These are phyloP conservation scores for Herpetotheres cachinnans DNA, from an alignment of 2,113 vertebrate species.

Conservation along the genomic window DNA sequence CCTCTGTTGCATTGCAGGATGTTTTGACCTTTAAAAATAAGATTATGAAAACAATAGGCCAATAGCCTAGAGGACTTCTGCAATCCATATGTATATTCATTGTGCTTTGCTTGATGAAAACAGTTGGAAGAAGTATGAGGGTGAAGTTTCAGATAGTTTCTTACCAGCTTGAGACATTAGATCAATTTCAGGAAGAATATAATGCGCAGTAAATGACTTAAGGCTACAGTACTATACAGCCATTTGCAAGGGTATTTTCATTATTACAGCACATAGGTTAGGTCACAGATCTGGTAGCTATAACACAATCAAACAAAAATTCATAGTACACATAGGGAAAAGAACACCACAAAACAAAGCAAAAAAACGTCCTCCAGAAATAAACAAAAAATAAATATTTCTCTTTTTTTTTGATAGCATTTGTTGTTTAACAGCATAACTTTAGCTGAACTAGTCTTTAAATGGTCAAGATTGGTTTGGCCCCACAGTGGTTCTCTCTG, in stretches of 20 bases:
- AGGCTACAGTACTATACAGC: not conserved
- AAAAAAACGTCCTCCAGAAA: not conserved
- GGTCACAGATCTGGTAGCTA: not conserved
- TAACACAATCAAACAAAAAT: not conserved
- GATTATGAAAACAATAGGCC: not conserved
- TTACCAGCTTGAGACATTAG: not conserved
- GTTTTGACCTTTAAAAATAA: constrained; percentile 9
- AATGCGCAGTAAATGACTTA: not conserved
- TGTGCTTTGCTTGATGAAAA: not conserved
- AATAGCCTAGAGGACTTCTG: not conserved
- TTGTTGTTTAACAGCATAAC: not conserved
- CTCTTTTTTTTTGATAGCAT: not conserved
- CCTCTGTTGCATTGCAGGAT: not conserved
- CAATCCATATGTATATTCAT: not conserved
- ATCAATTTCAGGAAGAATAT: not conserved
- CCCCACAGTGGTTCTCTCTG: not conserved
- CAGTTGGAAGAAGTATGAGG: not conserved
- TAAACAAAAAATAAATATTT: not conserved
- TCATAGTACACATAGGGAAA: not conserved
- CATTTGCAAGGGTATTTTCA: not conserved
- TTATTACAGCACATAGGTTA: not conserved
- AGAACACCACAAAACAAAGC: not conserved
- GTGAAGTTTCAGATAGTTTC: not conserved
- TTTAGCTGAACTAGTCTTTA: not conserved
- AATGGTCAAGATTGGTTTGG: not conserved